Base-by-base conservation (phyloP, 2,113 vertebrate species). In the Albula glossodonta region DNA sequence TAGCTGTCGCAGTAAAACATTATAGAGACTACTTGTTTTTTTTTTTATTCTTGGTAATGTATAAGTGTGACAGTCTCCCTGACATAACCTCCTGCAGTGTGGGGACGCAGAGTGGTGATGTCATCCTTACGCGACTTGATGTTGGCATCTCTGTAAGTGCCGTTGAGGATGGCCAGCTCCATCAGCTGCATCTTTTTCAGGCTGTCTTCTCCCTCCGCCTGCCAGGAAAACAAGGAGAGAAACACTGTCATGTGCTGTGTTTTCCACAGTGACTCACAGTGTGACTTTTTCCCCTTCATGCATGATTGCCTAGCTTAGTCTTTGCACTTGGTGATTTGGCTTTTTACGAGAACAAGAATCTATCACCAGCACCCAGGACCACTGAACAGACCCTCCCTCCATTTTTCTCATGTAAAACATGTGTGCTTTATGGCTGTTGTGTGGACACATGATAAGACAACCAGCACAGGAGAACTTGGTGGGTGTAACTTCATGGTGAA, bases 181-280 rank as follows among this genome's bases (percentile, higher is more conserved):
- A 99, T 99, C 95, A 99, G 94, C 93, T 99, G 98, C 98, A 99
- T 98, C 94, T 99, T 99, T 95, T 99, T 99, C 96, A 99, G 96
- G 94, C 97, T 99, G 96, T 99, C 98, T 93, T 99, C 98, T 86
- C 98, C 98, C 94, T 99, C 98, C 51, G 98, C 98, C 98, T 99
- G 83, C 0, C 52, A 86, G 48, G 80, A 81, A 90, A 51, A 91
- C 70, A 74, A 10, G 22, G 70, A 74, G 70, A 22, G 60, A 22
- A 19, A 7, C 60, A 7, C 17, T 9, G 7, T 22, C 60, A 7
- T 1, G 70, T 25, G 70, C 22, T 4, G 2, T 13, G 9, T n/a
- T n/a, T 74, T 74, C 5, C 70, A 9, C 70, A 13, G 6, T 22
- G 1, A 9, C 70, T 66, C 60, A 66, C 60, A 4, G 15, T 2